Evolutionary conservation across 1,140 invertebrate species (phyloP).

Genomic region (Leguminivora glycinivorella): DNA sequence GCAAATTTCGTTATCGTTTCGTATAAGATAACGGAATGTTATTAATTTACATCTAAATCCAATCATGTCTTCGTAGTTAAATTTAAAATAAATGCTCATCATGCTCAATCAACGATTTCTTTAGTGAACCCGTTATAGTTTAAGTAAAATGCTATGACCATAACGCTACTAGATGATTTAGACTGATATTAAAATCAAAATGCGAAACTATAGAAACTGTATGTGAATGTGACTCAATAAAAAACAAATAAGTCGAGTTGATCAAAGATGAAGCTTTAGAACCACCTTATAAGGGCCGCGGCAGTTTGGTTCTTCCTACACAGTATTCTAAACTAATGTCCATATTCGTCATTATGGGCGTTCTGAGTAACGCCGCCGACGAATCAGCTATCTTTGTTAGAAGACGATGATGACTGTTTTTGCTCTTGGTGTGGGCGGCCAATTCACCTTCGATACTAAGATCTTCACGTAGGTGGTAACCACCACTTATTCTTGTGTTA

Average conservation of each 20-base stretch:
- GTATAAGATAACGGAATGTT: neutral
- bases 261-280: conserved; percentile 33
- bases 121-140: too few species aligned
- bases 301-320: conserved; percentile 63
- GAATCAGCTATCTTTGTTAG: conserved; percentile 72
- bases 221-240: conserved; percentile 14
- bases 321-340: conserved; percentile 59
- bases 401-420: conserved; percentile 62
- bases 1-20: neutral
- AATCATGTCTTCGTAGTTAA: too few species aligned
- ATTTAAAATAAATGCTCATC: too few species aligned
- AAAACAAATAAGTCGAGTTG: conserved; percentile 2
- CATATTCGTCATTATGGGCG: conserved; percentile 69
- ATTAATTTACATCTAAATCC: too few species aligned
- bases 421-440: conserved; percentile 57
- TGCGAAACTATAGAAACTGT: neutral
- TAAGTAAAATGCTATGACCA: too few species aligned
- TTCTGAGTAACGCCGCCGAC: conserved; percentile 56
- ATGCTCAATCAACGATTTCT: neutral
- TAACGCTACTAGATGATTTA: too few species aligned
- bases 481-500: conserved; percentile 49
- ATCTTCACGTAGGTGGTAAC: conserved; percentile 62
- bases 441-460: conserved; percentile 71
- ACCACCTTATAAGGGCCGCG: conserved; percentile 56
- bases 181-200: neutral